These are phyloP conservation scores for Camelus bactrianus DNA, from an alignment of 2,113 vertebrate species.

Conservation along the genomic window DNA sequence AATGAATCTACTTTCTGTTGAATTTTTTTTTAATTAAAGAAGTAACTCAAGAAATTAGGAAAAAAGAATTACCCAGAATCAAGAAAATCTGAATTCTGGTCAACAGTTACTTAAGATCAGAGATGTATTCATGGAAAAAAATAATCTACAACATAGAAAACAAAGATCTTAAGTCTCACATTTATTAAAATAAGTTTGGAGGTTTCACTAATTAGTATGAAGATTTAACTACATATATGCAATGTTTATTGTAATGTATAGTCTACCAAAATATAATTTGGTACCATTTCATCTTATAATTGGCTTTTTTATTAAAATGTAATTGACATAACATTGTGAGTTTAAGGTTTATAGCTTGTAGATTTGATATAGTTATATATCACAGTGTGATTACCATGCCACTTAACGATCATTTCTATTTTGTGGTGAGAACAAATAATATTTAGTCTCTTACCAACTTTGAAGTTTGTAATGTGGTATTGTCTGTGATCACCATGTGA, in stretches of 20 bases:
- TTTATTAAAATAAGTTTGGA: constrained; percentile 49
- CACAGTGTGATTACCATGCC: not conserved
- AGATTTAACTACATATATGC: not conserved
- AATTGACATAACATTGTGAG: not conserved
- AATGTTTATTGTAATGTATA: not conserved
- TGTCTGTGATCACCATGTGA: not conserved
- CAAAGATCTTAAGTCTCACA: constrained; percentile 23
- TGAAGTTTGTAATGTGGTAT: not conserved
- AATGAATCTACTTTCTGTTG: not conserved
- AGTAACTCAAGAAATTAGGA: not conserved
- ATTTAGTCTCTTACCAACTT: not conserved
- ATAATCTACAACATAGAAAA: constrained; percentile 41
- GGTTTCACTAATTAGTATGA: not conserved
- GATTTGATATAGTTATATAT: not conserved
- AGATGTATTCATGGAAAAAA: constrained; percentile 66
- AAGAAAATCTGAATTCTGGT: constrained; percentile 28
- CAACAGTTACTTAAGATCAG: constrained; percentile 47
- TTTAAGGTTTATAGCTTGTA: not conserved
- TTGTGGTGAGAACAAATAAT: not conserved
- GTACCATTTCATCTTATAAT: not conserved
- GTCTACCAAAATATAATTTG: not conserved
- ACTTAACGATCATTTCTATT: not conserved
- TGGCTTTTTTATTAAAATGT: not conserved
- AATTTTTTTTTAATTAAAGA: constrained; percentile 59
- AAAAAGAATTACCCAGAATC: constrained; percentile 22